A percentile compares a stretch with the other conserved stretches of the same genome.
phyloP scores from a whole-genome alignment of 2,888 invertebrate species.

The Notodonta ziczac region DNA sequence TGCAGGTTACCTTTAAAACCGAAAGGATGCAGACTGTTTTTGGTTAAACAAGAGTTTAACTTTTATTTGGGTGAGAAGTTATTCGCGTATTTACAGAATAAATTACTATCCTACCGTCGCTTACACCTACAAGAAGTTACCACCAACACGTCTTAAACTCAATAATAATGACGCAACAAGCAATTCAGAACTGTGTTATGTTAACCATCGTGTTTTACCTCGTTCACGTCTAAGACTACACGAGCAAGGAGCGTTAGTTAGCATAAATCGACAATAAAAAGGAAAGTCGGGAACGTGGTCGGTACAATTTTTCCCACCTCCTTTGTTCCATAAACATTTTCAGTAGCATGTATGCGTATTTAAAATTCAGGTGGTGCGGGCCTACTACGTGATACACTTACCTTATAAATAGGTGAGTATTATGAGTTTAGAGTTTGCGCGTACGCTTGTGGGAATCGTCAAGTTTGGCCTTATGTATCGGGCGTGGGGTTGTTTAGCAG shows the following conservation, averaged over 20 bases:
- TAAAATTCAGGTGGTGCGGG: conserved; percentile 73
- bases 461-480: conserved; percentile 40
- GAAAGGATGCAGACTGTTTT: too few species aligned
- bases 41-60: too few species aligned
- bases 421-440: conserved; percentile 58
- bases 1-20: too few species aligned
- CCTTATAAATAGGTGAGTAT: conserved; percentile 68
- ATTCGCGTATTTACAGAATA: conserved; percentile 24
- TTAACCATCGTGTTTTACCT: conserved; percentile 13
- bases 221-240: conserved; percentile 50
- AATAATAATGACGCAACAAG: neutral
- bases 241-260: conserved; percentile 35
- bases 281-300: conserved; percentile 53
- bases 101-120: conserved; percentile 7
- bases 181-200: neutral
- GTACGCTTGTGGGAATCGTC: conserved; percentile 42
- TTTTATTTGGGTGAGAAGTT: neutral
- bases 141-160: neutral
- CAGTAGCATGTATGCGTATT: conserved; percentile 70
- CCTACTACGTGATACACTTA: conserved; percentile 82
- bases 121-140: too few species aligned
- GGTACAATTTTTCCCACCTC: conserved; percentile 47
- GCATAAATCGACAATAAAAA: conserved; percentile 74
- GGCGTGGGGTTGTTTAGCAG: conserved; percentile 51
- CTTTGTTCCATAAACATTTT: conserved; percentile 71